These are phyloP conservation scores for Arnoldichthys spilopterus DNA, from an alignment of 2,797 vertebrate species.

Conservation along the genomic window DNA sequence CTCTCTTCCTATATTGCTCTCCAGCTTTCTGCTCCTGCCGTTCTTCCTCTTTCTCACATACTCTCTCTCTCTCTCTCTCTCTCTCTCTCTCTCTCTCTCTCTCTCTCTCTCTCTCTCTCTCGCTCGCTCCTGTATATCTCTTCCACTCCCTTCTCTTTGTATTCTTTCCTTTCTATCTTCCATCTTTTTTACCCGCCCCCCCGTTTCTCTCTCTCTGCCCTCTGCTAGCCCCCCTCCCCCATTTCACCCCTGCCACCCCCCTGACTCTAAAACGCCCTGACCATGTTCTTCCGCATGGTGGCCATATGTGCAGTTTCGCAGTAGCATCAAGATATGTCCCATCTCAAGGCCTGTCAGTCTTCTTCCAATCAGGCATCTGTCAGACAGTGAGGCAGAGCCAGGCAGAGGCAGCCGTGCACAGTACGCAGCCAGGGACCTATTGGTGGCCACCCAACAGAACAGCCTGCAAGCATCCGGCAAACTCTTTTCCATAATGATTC, in stretches of 20 bases:
- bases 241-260: too few relatives aligned
- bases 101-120: neutral
- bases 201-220: too few relatives aligned
- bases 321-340: constrained; percentile 53
- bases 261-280: constrained; percentile 42
- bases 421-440: constrained; percentile 44
- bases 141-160: too few relatives aligned
- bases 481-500: constrained; percentile 22
- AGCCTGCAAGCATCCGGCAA: constrained; percentile 41
- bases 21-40: too few relatives aligned
- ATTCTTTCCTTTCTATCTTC: too few relatives aligned
- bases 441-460: constrained; percentile 42
- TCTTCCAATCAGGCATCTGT: constrained; percentile 62
- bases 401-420: constrained; percentile 54
- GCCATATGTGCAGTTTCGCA: constrained; percentile 60
- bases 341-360: constrained; percentile 64
- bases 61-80: constrained; percentile 16
- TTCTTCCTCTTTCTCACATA: constrained; percentile 11
- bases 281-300: constrained; percentile 50
- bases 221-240: too few relatives aligned
- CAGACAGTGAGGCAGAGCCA: constrained; percentile 54
- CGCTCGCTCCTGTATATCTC: too few relatives aligned
- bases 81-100: constrained; percentile 41
- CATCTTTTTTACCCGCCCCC: too few relatives aligned
- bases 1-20: constrained; percentile 49